Conservation (phyloP, 1,140 invertebrate species). For the Neuroterus valhalla region DNA sequence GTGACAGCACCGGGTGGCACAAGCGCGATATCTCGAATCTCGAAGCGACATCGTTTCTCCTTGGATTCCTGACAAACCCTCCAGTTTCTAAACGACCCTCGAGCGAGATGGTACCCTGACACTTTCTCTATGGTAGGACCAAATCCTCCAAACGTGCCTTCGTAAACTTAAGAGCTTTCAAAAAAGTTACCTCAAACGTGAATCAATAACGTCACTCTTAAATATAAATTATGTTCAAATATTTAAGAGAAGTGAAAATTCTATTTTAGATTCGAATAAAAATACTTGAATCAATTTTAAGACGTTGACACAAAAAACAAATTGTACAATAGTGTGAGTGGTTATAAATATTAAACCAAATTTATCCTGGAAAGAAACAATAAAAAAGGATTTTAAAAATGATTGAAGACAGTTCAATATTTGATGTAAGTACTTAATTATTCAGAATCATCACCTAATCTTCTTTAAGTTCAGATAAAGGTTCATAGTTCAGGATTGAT, state of each 20-base stretch:
- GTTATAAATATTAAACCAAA: no score
- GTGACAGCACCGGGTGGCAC: slow-evolving; percentile 73
- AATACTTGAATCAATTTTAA: no score
- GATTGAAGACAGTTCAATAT: slow-evolving; percentile 63
- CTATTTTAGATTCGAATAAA: no score
- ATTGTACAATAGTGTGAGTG: no score
- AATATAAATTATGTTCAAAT: no score
- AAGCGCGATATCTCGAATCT: slow-evolving; percentile 67
- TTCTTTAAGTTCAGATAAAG: slow-evolving; percentile 39
- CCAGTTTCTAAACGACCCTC: slow-evolving; percentile 60
- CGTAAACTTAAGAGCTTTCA: neutral
- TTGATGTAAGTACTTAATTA: slow-evolving; percentile 60
- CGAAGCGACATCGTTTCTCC: slow-evolving; percentile 49
- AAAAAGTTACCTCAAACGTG: neutral
- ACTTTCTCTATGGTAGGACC: neutral
- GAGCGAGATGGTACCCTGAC: slow-evolving; percentile 44
- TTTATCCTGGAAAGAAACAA: neutral
- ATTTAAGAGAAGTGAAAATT: no score
- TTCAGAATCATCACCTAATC: no score
- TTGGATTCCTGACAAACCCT: slow-evolving; percentile 58
- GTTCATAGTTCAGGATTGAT: slow-evolving; percentile 47
- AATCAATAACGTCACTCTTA: neutral
- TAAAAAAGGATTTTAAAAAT: slow-evolving; percentile 39
- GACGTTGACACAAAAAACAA: no score
- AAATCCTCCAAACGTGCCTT: neutral